Percentiles rank a stretch among this genome's conserved stretches.
Evolutionary conservation across 1,140 invertebrate species (phyloP).

Genomic region (Pemphigus obesinymphae): DNA sequence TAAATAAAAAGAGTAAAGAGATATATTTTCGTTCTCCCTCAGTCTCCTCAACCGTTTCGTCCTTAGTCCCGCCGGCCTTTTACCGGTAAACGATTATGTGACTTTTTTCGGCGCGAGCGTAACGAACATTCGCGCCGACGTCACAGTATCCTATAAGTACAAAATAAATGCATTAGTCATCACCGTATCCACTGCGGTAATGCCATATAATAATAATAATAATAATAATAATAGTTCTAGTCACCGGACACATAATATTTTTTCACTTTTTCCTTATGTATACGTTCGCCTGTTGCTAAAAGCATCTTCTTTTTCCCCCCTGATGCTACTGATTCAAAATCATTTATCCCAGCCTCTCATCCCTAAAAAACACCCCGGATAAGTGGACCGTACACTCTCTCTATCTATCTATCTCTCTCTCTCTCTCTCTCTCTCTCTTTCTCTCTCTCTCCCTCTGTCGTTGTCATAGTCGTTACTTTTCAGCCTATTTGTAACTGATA

Average conservation of each 20-base stretch:
- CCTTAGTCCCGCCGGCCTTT: neutral
- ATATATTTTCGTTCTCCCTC: neutral
- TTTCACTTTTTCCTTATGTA: neutral
- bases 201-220: neutral
- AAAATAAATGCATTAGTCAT: slow-evolving; percentile 38
- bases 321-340: neutral
- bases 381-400: neutral
- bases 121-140: slow-evolving; percentile 19
- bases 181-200: neutral
- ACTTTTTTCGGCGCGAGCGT: neutral
- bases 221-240: neutral
- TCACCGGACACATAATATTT: neutral
- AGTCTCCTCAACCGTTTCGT: no score
- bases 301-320: neutral
- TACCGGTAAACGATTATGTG: slow-evolving; percentile 22
- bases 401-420: no score
- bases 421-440: no score
- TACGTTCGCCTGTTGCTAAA: neutral
- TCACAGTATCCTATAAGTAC: neutral
- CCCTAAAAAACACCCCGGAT: neutral
- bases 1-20: neutral
- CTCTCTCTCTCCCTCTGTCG: no score
- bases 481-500: no score
- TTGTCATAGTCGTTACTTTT: no score
- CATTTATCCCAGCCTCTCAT: neutral